Evolutionary conservation across 2,113 vertebrate species (phyloP).

Genomic region (Perca schrenkii): DNA sequence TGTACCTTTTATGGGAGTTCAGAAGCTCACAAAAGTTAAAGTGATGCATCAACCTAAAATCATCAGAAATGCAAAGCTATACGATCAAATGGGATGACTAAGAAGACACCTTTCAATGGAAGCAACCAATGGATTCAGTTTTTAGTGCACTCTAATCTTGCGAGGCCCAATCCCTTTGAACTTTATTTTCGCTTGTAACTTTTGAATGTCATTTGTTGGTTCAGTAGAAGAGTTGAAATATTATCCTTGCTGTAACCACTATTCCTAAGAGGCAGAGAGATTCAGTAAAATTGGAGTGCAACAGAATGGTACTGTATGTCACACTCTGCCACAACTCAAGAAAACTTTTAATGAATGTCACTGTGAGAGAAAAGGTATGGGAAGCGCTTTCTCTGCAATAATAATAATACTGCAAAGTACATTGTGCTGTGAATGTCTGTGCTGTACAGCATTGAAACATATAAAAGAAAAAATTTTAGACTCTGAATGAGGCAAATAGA

Average conservation of each 20-base stretch:
- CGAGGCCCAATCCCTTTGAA: neutral
- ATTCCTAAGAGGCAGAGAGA: slow-evolving; percentile 16
- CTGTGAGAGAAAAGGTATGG: slow-evolving; percentile 14
- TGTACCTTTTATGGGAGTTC: slow-evolving; percentile 60
- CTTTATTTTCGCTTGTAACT: slow-evolving; percentile 14
- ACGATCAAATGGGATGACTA: slow-evolving; percentile 19
- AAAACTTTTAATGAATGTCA: slow-evolving; percentile 73
- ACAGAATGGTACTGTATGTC: slow-evolving; percentile 37
- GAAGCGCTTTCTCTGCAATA: slow-evolving; percentile 11
- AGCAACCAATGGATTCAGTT: slow-evolving; percentile 6
- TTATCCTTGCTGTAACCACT: slow-evolving; percentile 27
- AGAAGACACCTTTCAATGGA: slow-evolving; percentile 8
- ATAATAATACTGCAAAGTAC: slow-evolving; percentile 44
- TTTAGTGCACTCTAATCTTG: neutral
- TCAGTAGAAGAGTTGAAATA: slow-evolving; percentile 22
- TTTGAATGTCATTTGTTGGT: slow-evolving; percentile 23
- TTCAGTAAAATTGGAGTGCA: slow-evolving; percentile 41
- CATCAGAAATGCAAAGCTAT: slow-evolving; percentile 15
- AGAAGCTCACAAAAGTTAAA: slow-evolving; percentile 57
- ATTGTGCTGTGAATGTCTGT: slow-evolving; percentile 18
- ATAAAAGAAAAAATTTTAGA: slow-evolving; percentile 23
- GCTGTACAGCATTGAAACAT: slow-evolving; percentile 28
- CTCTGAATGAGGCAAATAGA: slow-evolving; percentile 24
- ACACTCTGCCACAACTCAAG: slow-evolving; percentile 38
- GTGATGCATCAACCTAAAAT: slow-evolving; percentile 40